Conservation (phyloP, 2,113 vertebrate species). For the Pterophyllum scalare region DNA sequence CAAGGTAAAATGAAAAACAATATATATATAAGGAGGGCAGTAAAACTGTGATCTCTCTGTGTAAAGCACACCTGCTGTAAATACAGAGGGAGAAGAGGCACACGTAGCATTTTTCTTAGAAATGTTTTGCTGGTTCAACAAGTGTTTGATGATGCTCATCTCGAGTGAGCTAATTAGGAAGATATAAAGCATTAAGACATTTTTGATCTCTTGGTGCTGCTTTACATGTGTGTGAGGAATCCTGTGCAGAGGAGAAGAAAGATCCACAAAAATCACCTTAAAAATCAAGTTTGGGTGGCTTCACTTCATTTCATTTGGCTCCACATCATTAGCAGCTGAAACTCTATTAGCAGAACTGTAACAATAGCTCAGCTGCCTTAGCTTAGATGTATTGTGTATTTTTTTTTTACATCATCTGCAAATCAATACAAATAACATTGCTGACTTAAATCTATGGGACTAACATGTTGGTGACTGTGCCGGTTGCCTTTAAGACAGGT, state of each 20-base stretch:
- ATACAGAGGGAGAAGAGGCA: not conserved
- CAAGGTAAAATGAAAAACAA: no score
- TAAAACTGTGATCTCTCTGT: not conserved
- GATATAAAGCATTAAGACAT: not conserved
- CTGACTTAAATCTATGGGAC: slow-evolving; percentile 4
- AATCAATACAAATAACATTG: not conserved
- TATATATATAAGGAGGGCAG: no score
- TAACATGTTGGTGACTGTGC: not conserved
- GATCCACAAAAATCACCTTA: not conserved
- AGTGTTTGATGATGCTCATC: not conserved
- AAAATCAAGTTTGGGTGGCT: not conserved
- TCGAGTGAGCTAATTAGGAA: not conserved
- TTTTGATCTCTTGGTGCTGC: not conserved
- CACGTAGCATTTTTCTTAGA: not conserved
- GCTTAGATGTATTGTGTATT: not conserved
- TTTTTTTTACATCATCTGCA: not conserved
- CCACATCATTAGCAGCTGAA: not conserved
- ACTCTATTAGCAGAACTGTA: not conserved
- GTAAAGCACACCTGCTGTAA: not conserved
- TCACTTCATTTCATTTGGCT: not conserved
- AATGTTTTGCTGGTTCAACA: not conserved
- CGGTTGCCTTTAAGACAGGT: not conserved
- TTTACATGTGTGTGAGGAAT: not conserved
- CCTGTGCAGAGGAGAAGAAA: not conserved
- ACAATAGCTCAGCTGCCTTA: not conserved